phyloP scores from a whole-genome alignment of 2,797 vertebrate species.

The Benthosema pterotum region DNA sequence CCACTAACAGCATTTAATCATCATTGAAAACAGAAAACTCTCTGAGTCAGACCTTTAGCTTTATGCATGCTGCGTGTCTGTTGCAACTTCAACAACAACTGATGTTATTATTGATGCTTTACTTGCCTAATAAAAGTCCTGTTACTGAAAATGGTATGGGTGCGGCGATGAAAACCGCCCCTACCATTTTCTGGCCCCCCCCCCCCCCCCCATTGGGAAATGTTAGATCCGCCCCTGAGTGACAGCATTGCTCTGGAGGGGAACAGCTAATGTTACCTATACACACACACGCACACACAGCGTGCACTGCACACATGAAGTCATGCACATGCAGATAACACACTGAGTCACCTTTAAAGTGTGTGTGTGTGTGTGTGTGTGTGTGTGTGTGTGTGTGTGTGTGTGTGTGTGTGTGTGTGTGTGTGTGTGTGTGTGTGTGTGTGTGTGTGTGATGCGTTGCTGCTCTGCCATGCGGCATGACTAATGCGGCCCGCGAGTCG shows the following conservation, averaged over 20 bases:
- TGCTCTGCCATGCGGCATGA: constrained; percentile 70
- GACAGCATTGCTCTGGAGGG: constrained; percentile 65
- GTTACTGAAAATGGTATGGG: too few species aligned
- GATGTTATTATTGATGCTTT: too few species aligned
- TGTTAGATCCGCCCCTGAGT: too few species aligned
- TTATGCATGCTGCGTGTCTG: too few species aligned
- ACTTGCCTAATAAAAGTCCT: too few species aligned
- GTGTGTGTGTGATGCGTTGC: constrained; percentile 66
- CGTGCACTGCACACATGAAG: constrained; percentile 27
- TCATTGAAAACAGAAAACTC: too few species aligned
- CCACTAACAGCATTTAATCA: too few species aligned
- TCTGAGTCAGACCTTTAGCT: too few species aligned
- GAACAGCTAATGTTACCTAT: constrained; percentile 59
- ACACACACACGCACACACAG: constrained; percentile 12
- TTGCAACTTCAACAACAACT: too few species aligned
- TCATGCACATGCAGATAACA: neutral
- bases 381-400: constrained; percentile 48
- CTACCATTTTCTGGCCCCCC: too few species aligned
- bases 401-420: constrained; percentile 60
- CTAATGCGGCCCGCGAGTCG: constrained; percentile 74
- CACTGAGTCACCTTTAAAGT: constrained; percentile 75
- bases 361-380: constrained; percentile 21
- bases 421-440: constrained; percentile 20
- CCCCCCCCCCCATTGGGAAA: too few species aligned
- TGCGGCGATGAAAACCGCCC: too few species aligned